Conservation (phyloP, 2,797 vertebrate genomes). For the Ibycter americanus region DNA sequence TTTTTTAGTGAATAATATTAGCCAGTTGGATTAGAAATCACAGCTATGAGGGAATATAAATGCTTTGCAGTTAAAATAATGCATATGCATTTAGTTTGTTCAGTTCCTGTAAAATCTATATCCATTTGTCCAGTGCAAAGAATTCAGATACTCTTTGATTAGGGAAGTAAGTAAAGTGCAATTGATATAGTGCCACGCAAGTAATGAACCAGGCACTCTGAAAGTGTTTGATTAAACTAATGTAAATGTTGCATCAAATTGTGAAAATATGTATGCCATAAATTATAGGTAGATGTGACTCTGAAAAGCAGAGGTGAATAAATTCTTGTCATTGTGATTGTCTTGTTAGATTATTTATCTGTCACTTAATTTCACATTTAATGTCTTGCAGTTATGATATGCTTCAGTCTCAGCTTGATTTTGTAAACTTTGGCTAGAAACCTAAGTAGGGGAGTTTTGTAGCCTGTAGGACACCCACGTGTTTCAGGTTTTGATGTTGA, state of each 20-base stretch:
- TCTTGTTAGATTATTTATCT: conserved; percentile 72
- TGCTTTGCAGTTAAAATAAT: conserved; percentile 50
- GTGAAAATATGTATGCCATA: conserved; percentile 45
- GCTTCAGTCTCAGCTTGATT: conserved; percentile 61
- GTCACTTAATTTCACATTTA: conserved; percentile 62
- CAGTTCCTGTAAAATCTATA: conserved; percentile 59
- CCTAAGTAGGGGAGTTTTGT: conserved; percentile 51
- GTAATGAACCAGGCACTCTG: conserved; percentile 39
- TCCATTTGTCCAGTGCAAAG: conserved; percentile 51
- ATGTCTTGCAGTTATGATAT: conserved; percentile 29
- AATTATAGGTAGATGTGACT: conserved; percentile 57
- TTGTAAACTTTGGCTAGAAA: conserved; percentile 62
- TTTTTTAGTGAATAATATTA: conserved; percentile 46
- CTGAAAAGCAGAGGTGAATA: conserved; percentile 60
- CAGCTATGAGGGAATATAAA: conserved; percentile 44
- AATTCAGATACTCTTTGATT: conserved; percentile 43
- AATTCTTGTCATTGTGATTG: conserved; percentile 58
- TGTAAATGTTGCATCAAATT: conserved; percentile 66
- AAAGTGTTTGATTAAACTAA: conserved; percentile 67
- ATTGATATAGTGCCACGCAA: conserved; percentile 43
- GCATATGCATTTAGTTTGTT: conserved; percentile 46
- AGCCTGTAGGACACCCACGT: background rate
- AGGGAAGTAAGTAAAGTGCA: conserved; percentile 60
- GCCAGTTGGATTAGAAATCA: conserved; percentile 37
- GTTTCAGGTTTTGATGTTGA: conserved; percentile 61